A percentile compares a stretch with the other conserved stretches of the same genome.
phyloP scores from a whole-genome alignment of 2,888 invertebrate genomes.

The Synergus gifuensis region DNA sequence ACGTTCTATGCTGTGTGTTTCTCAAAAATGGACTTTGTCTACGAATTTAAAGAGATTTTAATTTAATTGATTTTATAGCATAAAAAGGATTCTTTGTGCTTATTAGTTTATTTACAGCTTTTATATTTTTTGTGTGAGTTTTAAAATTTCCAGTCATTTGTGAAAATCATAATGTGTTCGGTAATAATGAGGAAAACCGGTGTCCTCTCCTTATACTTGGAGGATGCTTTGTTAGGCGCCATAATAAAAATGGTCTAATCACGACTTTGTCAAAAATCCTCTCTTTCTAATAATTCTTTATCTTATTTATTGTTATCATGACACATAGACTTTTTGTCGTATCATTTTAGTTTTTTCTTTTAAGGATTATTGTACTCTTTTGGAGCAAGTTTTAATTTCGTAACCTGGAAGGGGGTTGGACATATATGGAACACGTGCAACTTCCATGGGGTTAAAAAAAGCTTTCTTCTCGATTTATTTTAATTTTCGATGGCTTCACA shows the following conservation, averaged over 20 bases:
- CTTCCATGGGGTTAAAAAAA: constrained; percentile 38
- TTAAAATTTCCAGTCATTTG: background rate
- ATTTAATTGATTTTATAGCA: constrained; percentile 60
- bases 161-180: constrained; percentile 2
- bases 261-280: background rate
- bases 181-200: constrained; percentile 19
- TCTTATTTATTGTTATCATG: background rate
- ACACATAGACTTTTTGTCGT: background rate
- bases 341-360: background rate
- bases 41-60: background rate
- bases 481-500: background rate
- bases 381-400: background rate
- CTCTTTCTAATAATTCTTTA: background rate
- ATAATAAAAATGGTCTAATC: constrained; percentile 52
- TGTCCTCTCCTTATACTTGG: constrained; percentile 18
- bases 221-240: constrained; percentile 45
- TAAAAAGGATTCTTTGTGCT: constrained; percentile 59
- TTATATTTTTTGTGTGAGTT: background rate
- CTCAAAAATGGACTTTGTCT: background rate
- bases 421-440: constrained; percentile 38
- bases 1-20: background rate
- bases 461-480: no score
- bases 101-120: background rate
- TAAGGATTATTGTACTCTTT: background rate
- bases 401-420: constrained; percentile 11